Conservation (phyloP, 1,140 invertebrate genomes). For the Anthonomus grandis region DNA sequence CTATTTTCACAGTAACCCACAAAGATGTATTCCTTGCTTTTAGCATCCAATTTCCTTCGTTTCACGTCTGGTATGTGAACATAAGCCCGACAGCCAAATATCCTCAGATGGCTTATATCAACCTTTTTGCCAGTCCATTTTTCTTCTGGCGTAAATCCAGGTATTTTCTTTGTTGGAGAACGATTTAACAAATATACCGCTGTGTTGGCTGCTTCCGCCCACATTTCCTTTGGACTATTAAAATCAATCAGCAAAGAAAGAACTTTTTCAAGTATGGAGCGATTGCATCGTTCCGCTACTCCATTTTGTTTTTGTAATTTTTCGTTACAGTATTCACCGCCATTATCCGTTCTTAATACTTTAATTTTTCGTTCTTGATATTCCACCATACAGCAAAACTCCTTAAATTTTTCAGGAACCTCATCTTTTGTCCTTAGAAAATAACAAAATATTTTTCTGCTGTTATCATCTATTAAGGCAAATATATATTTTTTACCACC, state of each 20-base stretch:
- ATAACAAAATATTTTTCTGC: slow-evolving; percentile 42
- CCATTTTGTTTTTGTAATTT: slow-evolving; percentile 48
- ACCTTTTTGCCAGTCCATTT: slow-evolving; percentile 34
- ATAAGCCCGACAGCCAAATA: slow-evolving; percentile 50
- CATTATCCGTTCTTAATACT: slow-evolving; percentile 35
- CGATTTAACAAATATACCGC: too few species aligned
- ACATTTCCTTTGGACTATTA: slow-evolving; percentile 43
- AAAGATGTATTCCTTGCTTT: slow-evolving; percentile 44
- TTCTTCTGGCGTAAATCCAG: slow-evolving; percentile 49
- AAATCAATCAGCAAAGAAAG: slow-evolving; percentile 36
- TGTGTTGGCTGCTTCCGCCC: slow-evolving; percentile 46
- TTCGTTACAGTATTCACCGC: slow-evolving; percentile 42
- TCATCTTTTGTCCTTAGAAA: slow-evolving; percentile 39
- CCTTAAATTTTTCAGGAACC: slow-evolving; percentile 33
- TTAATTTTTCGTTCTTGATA: slow-evolving; percentile 40
- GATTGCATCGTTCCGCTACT: slow-evolving; percentile 41
- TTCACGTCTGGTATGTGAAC: slow-evolving; percentile 45
- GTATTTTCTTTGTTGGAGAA: too few species aligned
- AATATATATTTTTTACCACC: slow-evolving; percentile 45
- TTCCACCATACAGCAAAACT: slow-evolving; percentile 42
- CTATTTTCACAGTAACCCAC: slow-evolving; percentile 48
- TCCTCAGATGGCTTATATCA: slow-evolving; percentile 31
- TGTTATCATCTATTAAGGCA: slow-evolving; percentile 46
- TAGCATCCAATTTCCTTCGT: slow-evolving; percentile 42
- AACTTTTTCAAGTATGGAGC: slow-evolving; percentile 39